Evolutionary conservation across 1,140 invertebrate genomes (phyloP).

Genomic region (Zaprionus kolodkinae): DNA sequence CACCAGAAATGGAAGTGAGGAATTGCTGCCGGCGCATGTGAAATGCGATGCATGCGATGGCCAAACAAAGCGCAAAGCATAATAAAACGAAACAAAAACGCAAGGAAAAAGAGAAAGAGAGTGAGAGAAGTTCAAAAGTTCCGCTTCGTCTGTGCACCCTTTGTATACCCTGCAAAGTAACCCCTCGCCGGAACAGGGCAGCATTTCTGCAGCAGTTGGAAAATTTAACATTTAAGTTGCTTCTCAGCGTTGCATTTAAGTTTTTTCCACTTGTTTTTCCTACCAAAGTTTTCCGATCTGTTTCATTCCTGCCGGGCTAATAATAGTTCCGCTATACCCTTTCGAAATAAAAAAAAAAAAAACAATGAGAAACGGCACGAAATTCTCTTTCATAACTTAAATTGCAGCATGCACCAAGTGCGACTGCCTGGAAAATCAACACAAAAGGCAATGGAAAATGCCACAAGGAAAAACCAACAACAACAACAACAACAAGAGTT

Average conservation of each 20-base stretch:
- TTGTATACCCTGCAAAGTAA: constrained; percentile 14
- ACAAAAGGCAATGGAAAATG: constrained; percentile 41
- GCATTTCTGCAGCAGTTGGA: not conserved
- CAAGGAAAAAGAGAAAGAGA: not conserved
- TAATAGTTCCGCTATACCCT: constrained; percentile 6
- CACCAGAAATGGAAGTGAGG: constrained; percentile 57
- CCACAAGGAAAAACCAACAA: constrained; percentile 38
- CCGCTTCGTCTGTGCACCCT: not conserved
- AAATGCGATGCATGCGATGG: constrained; percentile 73
- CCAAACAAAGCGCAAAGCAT: constrained; percentile 43
- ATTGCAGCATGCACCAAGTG: constrained; percentile 60
- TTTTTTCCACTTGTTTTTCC: not conserved
- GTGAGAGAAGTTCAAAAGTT: not conserved
- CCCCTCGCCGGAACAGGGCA: not conserved
- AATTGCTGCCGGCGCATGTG: constrained; percentile 65
- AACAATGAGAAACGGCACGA: constrained; percentile 13
- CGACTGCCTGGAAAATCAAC: constrained; percentile 61
- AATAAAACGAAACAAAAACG: constrained; percentile 25
- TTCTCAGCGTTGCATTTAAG: not conserved
- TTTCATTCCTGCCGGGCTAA: not conserved
- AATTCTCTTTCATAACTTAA: constrained; percentile 74
- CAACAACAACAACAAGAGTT: constrained; percentile 17
- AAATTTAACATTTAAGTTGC: not conserved
- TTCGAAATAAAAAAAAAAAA: not conserved
- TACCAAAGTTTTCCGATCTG: not conserved